Conservation (phyloP, 2,797 vertebrate genomes). For the Sebastes miniatus region DNA sequence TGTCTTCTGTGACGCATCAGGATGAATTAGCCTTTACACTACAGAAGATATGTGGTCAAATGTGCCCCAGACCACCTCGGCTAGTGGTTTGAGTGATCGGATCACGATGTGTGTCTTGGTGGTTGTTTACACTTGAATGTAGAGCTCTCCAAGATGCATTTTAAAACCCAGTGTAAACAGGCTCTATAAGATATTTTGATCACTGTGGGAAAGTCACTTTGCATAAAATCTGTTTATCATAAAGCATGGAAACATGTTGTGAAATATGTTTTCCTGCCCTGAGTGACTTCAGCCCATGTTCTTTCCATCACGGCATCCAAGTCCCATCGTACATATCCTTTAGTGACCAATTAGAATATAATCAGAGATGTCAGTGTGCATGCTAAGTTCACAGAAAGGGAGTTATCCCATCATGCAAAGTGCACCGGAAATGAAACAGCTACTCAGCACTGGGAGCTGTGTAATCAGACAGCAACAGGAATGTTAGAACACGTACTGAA, state of each 20-base stretch:
- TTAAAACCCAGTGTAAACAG: not conserved
- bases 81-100: not conserved
- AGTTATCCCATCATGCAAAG: not conserved
- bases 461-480: not conserved
- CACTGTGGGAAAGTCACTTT: not conserved
- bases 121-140: not conserved
- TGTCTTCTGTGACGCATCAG: not conserved
- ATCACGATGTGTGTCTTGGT: not conserved
- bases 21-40: not conserved
- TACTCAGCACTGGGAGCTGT: not conserved
- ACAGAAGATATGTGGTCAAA: not conserved
- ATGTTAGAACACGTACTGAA: not conserved
- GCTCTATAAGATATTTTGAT: not conserved
- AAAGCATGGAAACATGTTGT: not conserved
- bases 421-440: not conserved
- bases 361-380: not conserved
- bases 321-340: not conserved
- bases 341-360: not conserved
- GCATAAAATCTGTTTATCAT: not conserved
- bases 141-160: not conserved
- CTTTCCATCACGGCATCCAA: not conserved
- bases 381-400: not conserved
- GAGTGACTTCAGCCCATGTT: not conserved
- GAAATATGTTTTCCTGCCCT: not conserved
- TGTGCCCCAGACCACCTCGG: not conserved